Percentiles rank a stretch among this genome's conserved stretches.
Evolutionary conservation across 2,113 vertebrate species (phyloP).

Genomic region (Zosterops borbonicus): DNA sequence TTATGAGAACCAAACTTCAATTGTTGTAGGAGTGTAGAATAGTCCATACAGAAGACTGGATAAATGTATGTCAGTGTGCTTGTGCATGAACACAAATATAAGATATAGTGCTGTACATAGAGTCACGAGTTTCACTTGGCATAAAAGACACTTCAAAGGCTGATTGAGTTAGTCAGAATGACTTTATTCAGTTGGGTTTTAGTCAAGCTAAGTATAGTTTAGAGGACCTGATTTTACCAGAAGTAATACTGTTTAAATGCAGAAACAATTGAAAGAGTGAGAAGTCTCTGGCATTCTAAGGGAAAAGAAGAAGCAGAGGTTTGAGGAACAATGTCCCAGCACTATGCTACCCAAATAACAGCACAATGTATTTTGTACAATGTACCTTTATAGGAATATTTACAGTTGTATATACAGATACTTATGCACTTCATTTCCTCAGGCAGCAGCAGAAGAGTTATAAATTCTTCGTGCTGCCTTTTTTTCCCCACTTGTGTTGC

Average conservation of each 20-base stretch:
- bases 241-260: not conserved
- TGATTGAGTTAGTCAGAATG: not conserved
- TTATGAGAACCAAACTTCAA: not conserved
- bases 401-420: not conserved
- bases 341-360: not conserved
- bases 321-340: not conserved
- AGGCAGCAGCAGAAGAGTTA: not conserved
- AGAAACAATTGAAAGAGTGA: not conserved
- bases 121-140: not conserved
- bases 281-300: not conserved
- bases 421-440: not conserved
- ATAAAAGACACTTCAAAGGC: not conserved
- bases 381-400: not conserved
- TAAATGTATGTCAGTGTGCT: not conserved
- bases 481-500: not conserved
- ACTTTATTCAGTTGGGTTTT: not conserved
- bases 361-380: not conserved
- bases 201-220: not conserved
- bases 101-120: not conserved
- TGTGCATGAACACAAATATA: not conserved
- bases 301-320: not conserved
- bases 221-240: not conserved
- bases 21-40: not conserved
- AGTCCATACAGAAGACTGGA: not conserved
- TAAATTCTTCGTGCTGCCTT: not conserved